Conservation (phyloP, 2,888 invertebrate species). For the Bembecia ichneumoniformis region DNA sequence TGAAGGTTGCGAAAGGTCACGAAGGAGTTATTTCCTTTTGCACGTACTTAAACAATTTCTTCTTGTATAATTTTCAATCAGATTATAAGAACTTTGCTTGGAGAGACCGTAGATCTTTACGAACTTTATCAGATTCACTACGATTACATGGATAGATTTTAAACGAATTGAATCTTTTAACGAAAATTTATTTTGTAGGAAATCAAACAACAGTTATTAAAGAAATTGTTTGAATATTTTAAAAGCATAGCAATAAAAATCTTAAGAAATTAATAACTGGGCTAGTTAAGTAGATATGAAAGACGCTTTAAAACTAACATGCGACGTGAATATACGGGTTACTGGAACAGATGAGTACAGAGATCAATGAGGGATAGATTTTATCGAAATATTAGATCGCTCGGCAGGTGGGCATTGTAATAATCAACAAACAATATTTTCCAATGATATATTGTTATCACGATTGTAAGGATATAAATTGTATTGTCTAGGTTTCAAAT, state of each 20-base stretch:
- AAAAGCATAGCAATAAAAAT: slow-evolving; percentile 15
- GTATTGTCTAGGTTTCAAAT: too few species aligned
- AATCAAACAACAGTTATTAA: slow-evolving; percentile 11
- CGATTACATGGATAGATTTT: too few species aligned
- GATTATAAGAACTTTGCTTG: too few species aligned
- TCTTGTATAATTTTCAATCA: background rate
- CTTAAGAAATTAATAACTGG: slow-evolving; percentile 21
- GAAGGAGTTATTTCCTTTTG: slow-evolving; percentile 11
- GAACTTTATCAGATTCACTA: background rate
- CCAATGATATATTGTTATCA: background rate
- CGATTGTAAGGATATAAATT: too few species aligned
- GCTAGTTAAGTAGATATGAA: slow-evolving; percentile 23
- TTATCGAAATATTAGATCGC: slow-evolving; percentile 55
- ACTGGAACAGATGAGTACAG: slow-evolving; percentile 41
- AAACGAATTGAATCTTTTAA: too few species aligned
- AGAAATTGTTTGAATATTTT: slow-evolving; percentile 16
- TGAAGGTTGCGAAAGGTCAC: slow-evolving; percentile 33
- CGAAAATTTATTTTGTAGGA: background rate
- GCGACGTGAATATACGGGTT: slow-evolving; percentile 46
- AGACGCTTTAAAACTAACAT: slow-evolving; percentile 35
- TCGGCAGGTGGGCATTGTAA: slow-evolving; percentile 49
- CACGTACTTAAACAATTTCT: slow-evolving; percentile 8
- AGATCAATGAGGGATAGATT: slow-evolving; percentile 38
- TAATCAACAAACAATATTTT: slow-evolving; percentile 23
- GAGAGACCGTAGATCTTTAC: too few species aligned